phyloP scores from a whole-genome alignment of 2,113 vertebrate species.

The Gobio gobio region DNA sequence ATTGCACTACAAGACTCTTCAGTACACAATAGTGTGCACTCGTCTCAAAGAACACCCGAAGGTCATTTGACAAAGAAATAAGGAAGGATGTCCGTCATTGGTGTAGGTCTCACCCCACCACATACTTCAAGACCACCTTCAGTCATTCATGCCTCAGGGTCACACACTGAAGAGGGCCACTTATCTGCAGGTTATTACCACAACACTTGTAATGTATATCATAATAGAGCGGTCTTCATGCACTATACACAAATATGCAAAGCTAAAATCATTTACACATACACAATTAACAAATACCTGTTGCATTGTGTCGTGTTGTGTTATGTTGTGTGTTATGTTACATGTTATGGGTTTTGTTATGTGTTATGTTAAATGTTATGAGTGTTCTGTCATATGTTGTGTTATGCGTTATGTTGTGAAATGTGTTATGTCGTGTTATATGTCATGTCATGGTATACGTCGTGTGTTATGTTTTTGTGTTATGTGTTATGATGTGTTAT shows the following conservation, averaged over 20 bases:
- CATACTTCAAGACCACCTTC: constrained; percentile 28
- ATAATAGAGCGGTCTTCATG: neutral
- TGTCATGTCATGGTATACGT: no score
- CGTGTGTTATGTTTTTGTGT: no score
- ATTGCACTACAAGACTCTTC: neutral
- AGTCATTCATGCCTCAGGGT: constrained; percentile 35
- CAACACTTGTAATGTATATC: neutral
- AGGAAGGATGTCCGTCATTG: neutral
- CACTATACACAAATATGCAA: neutral
- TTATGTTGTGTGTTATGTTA: no score
- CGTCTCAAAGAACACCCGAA: neutral
- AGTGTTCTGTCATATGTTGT: no score
- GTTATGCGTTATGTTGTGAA: no score
- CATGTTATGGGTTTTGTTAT: no score
- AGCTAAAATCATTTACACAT: no score
- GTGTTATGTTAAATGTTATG: no score
- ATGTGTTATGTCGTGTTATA: no score
- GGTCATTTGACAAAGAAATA: constrained; percentile 1
- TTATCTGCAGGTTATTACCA: neutral
- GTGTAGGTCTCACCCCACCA: neutral
- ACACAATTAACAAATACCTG: no score
- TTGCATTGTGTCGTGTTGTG: no score
- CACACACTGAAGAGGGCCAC: neutral
- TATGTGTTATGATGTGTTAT: no score
- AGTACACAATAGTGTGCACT: neutral